Percentiles rank a stretch among this genome's conserved stretches.
Evolutionary conservation across 2,797 vertebrate genomes (phyloP).

Genomic region (Carapus acus): DNA sequence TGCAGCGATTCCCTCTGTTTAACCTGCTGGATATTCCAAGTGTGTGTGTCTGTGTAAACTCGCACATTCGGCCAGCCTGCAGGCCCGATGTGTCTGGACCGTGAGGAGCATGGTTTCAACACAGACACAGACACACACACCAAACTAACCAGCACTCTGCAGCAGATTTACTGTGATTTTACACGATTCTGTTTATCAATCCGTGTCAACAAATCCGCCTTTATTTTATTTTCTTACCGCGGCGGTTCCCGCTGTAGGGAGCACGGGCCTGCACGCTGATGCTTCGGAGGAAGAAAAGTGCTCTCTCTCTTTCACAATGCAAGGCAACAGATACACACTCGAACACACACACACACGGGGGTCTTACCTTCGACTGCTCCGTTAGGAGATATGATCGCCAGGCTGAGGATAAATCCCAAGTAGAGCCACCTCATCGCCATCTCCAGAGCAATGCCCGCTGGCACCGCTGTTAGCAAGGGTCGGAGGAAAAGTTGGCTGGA

Average conservation of each 20-base stretch:
- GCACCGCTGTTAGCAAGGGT: conserved; percentile 63
- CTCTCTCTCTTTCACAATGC: conserved; percentile 47
- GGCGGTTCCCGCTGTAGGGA: conserved; percentile 41
- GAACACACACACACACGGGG: conserved; percentile 34
- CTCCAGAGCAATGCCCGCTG: conserved; percentile 69
- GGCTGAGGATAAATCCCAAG: conserved; percentile 69
- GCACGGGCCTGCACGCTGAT: conserved; percentile 56
- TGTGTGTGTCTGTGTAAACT: conserved; percentile 46
- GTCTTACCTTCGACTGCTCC: conserved; percentile 70
- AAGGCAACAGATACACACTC: no score
- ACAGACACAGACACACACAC: conserved; percentile 36
- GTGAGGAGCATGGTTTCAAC: conserved; percentile 27
- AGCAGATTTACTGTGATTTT: conserved; percentile 30
- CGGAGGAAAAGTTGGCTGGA: conserved; percentile 63
- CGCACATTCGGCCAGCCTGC: conserved; percentile 40
- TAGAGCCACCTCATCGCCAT: conserved; percentile 70
- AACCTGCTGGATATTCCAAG: conserved; percentile 52
- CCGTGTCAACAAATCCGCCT: conserved; percentile 19
- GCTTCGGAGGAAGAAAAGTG: conserved; percentile 47
- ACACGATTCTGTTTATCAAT: conserved; percentile 23
- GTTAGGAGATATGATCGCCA: conserved; percentile 62
- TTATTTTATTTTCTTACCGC: no score
- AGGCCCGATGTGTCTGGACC: conserved; percentile 47
- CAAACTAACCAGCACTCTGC: conserved; percentile 23
- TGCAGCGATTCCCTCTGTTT: no score